Conservation (phyloP, 2,113 vertebrate genomes). For the Siniperca knerii region DNA sequence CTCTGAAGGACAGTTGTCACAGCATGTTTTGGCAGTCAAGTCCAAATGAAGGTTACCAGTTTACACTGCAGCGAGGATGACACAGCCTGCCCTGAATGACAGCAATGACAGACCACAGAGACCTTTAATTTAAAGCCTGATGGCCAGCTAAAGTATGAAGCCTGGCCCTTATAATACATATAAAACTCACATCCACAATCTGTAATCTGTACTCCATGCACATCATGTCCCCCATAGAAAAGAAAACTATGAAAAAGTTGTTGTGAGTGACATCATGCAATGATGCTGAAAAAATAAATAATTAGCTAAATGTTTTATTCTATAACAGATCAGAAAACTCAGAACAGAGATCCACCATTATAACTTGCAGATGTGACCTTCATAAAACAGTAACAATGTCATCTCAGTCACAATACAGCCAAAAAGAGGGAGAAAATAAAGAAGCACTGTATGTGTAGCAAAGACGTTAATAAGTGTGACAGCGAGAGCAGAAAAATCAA, state of each 20-base stretch:
- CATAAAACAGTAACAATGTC: conserved; percentile 47
- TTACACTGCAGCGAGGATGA: conserved; percentile 44
- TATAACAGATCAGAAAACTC: background rate
- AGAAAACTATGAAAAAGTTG: conserved; percentile 12
- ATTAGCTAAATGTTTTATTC: background rate
- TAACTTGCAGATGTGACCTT: conserved; percentile 62
- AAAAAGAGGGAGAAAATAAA: conserved; percentile 58
- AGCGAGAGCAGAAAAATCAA: conserved; percentile 55
- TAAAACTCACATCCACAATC: conserved; percentile 15
- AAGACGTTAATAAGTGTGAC: conserved; percentile 66
- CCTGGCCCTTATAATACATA: conserved; percentile 11
- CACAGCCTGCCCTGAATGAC: conserved; percentile 30
- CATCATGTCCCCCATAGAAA: background rate
- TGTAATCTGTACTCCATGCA: conserved; percentile 20
- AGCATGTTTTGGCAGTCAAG: conserved; percentile 36
- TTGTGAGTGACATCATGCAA: background rate
- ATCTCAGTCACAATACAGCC: conserved; percentile 51
- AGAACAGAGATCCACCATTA: conserved; percentile 9
- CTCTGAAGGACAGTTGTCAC: conserved; percentile 47
- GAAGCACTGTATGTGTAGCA: conserved; percentile 52
- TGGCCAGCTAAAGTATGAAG: conserved; percentile 34
- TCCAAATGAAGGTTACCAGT: conserved; percentile 40
- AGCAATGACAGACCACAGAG: conserved; percentile 59
- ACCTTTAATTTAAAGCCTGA: conserved; percentile 58
- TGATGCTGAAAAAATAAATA: conserved; percentile 18